These are phyloP conservation scores for Ischnus inquisitorius DNA, from an alignment of 2,888 invertebrate genomes.

Conservation along the genomic window DNA sequence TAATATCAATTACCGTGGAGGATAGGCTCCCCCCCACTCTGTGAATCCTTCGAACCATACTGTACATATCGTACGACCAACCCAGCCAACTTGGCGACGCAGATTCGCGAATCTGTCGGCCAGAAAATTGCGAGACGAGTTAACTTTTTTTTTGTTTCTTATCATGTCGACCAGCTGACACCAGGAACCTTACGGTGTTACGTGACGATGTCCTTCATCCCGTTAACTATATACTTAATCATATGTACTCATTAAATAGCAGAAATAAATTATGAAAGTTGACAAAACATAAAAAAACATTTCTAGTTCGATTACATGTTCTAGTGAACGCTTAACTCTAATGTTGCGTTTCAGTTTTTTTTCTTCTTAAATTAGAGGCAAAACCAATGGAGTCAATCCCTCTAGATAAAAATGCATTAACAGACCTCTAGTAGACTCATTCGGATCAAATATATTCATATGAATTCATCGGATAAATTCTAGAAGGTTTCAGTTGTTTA, in stretches of 20 bases:
- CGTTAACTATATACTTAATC: conserved; percentile 29
- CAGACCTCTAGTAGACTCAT: too few species aligned
- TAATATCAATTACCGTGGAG: conserved; percentile 81
- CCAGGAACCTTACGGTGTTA: background rate
- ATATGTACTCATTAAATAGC: conserved; percentile 6
- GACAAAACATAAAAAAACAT: conserved; percentile 18
- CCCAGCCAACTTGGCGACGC: conserved; percentile 74
- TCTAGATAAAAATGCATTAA: too few species aligned
- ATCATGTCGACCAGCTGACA: conserved; percentile 63
- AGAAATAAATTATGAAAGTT: background rate
- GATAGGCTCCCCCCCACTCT: conserved; percentile 44
- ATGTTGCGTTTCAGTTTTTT: too few species aligned
- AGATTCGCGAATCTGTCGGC: conserved; percentile 80
- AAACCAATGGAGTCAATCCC: too few species aligned
- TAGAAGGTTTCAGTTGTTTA: too few species aligned
- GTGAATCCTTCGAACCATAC: conserved; percentile 43
- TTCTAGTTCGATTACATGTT: background rate
- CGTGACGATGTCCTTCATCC: conserved; percentile 48
- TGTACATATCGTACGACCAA: conserved; percentile 14
- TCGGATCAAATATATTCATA: too few species aligned
- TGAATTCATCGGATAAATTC: too few species aligned
- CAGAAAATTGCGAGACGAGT: conserved; percentile 77
- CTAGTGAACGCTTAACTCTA: too few species aligned
- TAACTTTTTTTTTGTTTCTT: conserved; percentile 11
- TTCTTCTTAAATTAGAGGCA: too few species aligned